Evolutionary conservation across 2,113 vertebrate genomes (phyloP).

Genomic region (Phocoena sinus): DNA sequence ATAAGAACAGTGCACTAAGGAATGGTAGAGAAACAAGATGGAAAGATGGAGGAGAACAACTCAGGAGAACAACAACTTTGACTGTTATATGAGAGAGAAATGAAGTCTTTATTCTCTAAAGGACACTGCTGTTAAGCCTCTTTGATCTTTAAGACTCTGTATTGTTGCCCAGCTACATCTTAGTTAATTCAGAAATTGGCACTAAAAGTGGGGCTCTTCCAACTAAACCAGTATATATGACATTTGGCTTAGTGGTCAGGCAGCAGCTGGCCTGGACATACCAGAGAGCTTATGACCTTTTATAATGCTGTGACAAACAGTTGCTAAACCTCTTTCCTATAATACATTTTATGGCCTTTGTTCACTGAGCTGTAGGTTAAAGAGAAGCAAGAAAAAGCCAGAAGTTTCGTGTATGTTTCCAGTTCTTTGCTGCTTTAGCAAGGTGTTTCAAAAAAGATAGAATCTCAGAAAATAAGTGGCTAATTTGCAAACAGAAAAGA

Average conservation of each 20-base stretch:
- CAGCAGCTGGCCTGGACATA: not conserved
- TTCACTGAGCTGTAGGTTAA: not conserved
- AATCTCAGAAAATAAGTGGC: not conserved
- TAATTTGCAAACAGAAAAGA: not conserved
- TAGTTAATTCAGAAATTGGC: not conserved
- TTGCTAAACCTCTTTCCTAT: not conserved
- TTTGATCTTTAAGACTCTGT: not conserved
- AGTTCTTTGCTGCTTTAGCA: not conserved
- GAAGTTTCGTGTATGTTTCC: not conserved
- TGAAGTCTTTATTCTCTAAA: not conserved
- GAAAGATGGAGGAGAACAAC: not conserved
- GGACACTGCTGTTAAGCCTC: not conserved
- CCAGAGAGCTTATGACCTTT: not conserved
- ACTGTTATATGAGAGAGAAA: not conserved
- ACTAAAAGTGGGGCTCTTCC: not conserved
- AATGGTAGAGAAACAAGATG: not conserved
- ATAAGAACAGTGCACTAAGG: not conserved
- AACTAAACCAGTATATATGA: not conserved
- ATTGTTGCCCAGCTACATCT: not conserved
- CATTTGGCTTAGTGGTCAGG: not conserved
- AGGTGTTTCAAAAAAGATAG: not conserved
- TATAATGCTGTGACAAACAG: not conserved
- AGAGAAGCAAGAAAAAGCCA: not conserved
- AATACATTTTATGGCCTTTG: not conserved
- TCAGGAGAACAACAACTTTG: not conserved